Evolutionary conservation across 2,888 invertebrate genomes (phyloP).

Genomic region (Periphyllus acericola): DNA sequence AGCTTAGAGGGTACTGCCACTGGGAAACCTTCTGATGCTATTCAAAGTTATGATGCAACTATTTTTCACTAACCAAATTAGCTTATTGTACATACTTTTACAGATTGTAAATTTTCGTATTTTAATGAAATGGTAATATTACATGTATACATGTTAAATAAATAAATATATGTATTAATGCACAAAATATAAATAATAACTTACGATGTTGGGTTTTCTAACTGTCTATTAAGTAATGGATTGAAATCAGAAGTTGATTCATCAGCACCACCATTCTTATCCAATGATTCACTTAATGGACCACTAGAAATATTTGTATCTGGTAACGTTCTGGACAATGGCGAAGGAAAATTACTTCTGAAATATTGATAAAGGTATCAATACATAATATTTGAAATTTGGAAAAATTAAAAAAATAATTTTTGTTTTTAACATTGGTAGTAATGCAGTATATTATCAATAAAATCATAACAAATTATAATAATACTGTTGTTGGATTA

Average conservation of each 20-base stretch:
- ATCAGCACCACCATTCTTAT: slow-evolving; percentile 66
- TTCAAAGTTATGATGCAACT: no score
- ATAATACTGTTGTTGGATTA: not conserved
- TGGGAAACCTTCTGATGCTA: no score
- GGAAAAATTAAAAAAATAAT: no score
- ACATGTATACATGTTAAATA: no score
- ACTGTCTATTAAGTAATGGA: slow-evolving; percentile 75
- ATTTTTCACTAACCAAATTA: no score
- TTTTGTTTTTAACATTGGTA: no score
- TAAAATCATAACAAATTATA: not conserved
- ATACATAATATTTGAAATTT: not conserved
- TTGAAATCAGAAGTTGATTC: slow-evolving; percentile 67
- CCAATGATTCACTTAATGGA: slow-evolving; percentile 30
- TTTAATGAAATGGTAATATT: no score
- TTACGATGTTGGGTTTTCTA: slow-evolving; percentile 84
- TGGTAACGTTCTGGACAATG: slow-evolving; percentile 13
- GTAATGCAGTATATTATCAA: not conserved
- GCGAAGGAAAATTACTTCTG: slow-evolving; percentile 26
- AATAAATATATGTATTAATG: not conserved
- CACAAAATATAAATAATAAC: slow-evolving; percentile 66
- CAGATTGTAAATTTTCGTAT: no score
- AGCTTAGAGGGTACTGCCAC: no score
- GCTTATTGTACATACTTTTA: no score
- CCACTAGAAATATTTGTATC: slow-evolving; percentile 26
- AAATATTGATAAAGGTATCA: slow-evolving; percentile 3